These are phyloP conservation scores for Thera obeliscata DNA, from an alignment of 2,888 invertebrate species.

Conservation along the genomic window DNA sequence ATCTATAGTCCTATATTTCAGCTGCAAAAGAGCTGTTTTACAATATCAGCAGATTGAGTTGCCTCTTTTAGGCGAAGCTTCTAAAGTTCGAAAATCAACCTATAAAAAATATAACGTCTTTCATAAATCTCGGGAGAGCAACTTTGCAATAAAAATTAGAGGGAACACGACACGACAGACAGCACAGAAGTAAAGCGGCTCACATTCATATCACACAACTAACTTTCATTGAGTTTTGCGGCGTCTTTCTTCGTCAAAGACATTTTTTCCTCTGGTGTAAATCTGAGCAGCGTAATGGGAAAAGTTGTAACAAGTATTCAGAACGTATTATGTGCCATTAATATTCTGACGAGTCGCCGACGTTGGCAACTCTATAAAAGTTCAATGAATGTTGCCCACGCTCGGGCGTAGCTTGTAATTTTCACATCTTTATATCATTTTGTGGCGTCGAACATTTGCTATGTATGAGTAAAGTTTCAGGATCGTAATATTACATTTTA, in stretches of 20 bases:
- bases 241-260: constrained; percentile 63
- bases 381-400: constrained; percentile 66
- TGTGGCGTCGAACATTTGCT: constrained; percentile 31
- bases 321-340: constrained; percentile 80
- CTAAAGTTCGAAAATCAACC: neutral
- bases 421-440: constrained; percentile 48
- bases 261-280: constrained; percentile 72
- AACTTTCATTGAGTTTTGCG: constrained; percentile 69
- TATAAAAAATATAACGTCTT: constrained; percentile 31
- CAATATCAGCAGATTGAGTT: neutral
- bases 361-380: constrained; percentile 71
- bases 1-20: neutral
- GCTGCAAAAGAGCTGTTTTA: neutral
- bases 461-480: constrained; percentile 37
- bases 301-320: constrained; percentile 83
- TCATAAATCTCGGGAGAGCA: constrained; percentile 38
- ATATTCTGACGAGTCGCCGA: constrained; percentile 76
- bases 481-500: constrained; percentile 38
- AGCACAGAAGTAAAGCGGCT: constrained; percentile 40
- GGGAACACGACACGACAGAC: constrained; percentile 32
- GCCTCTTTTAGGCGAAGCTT: constrained; percentile 2
- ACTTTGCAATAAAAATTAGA: constrained; percentile 44
- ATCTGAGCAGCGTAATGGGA: constrained; percentile 78
- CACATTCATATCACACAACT: constrained; percentile 53
- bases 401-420: constrained; percentile 53